These are phyloP conservation scores for Zelleria hepariella DNA, from an alignment of 2,888 invertebrate genomes.

Conservation along the genomic window DNA sequence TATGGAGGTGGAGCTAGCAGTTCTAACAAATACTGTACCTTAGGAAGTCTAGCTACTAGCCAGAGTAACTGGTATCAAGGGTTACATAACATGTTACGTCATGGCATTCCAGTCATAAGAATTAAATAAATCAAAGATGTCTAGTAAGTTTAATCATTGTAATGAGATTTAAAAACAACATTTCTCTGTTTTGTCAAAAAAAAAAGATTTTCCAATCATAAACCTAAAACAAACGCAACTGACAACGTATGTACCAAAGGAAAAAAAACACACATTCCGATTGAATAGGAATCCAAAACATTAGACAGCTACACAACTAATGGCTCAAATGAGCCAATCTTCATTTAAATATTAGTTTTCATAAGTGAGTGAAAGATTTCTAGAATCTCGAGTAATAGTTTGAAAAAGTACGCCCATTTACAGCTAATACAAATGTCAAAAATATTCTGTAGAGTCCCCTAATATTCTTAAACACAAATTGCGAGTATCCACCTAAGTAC, in stretches of 20 bases:
- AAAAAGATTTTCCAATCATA: not conserved
- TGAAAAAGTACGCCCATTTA: not conserved
- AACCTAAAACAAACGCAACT: not conserved
- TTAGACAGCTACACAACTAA: not conserved
- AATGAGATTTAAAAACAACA: not conserved
- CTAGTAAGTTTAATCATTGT: too few species aligned
- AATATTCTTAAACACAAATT: not conserved
- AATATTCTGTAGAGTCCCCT: not conserved
- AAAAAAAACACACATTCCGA: not conserved
- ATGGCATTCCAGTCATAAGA: too few species aligned
- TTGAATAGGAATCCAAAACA: not conserved
- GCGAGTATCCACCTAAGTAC: not conserved
- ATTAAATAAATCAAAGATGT: too few species aligned
- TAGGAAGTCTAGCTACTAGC: not conserved
- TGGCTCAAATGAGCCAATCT: not conserved
- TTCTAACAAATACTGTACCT: constrained; percentile 1
- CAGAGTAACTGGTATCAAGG: too few species aligned
- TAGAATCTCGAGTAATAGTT: not conserved
- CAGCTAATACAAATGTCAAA: not conserved
- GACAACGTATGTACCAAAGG: not conserved
- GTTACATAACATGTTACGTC: too few species aligned
- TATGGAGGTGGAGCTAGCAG: constrained; percentile 1
- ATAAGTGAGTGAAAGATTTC: not conserved
- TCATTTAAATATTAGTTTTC: not conserved
- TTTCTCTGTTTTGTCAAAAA: not conserved